Conservation (phyloP, 1,140 invertebrate genomes). For the Arctopsyche grandis region DNA sequence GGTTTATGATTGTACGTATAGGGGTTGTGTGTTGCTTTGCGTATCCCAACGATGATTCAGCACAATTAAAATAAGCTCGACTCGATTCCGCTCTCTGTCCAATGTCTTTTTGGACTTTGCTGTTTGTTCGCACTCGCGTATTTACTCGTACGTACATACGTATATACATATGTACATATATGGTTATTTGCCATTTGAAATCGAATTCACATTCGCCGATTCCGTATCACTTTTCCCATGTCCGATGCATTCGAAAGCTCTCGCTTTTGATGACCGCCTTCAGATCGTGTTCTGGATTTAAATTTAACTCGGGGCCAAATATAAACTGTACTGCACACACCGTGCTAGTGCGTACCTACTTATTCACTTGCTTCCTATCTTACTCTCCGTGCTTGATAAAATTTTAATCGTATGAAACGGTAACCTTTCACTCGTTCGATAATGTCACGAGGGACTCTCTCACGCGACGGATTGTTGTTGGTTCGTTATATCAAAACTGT, state of each 20-base stretch:
- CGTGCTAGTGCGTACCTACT: not conserved
- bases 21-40: too few species aligned
- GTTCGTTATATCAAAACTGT: too few species aligned
- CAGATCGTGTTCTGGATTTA: constrained; percentile 10
- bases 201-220: not conserved
- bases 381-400: not conserved
- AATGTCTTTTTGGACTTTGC: too few species aligned
- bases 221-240: too few species aligned
- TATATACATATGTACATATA: not conserved
- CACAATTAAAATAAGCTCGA: too few species aligned
- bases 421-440: too few species aligned
- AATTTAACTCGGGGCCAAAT: not conserved
- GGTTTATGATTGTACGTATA: too few species aligned
- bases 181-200: not conserved
- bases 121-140: not conserved
- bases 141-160: not conserved
- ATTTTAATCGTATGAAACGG: not conserved
- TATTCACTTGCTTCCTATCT: not conserved
- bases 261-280: constrained; percentile 18
- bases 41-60: too few species aligned
- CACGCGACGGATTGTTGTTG: too few species aligned
- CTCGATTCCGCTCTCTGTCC: too few species aligned
- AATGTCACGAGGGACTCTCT: too few species aligned
- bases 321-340: not conserved
- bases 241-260: not conserved